Base-by-base conservation (phyloP, 2,113 vertebrate species). In the Sigmodon hispidus region DNA sequence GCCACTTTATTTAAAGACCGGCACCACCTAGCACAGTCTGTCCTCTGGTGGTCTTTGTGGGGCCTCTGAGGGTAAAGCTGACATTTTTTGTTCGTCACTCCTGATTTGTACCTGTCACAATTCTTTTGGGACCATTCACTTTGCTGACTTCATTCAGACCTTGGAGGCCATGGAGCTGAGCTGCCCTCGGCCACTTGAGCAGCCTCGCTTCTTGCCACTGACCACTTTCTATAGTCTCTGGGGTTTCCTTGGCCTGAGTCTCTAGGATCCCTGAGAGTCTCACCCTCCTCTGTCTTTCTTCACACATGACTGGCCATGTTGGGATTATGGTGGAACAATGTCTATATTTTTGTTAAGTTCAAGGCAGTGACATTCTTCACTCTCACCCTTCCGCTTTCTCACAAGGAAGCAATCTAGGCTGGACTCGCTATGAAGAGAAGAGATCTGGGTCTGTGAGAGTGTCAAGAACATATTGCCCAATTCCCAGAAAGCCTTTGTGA, bases 231-330 rank as follows among this genome's bases (percentile, higher is more conserved):
- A 31, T 59, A 22, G n/a, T 70, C 45, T 36, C 34, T 21, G 19
- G 36, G 48, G 50, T 83, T 5, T 55, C 61, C 70, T 31, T 6
- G 13, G 36, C 2, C 5, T 2, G 63, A 11, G 3, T 16, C 40
- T 34, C 48, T 31, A 48, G 72, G 40, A 6, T 0, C 0, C 10
- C 65, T 45, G 4, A 43, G 50, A 17, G 67, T 43, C 83, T 10
- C 12, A 2, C 0, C n/a, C 48, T 29, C 3, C 45, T 43, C 12
- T 36, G 22, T 26, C 31, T 61, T 36, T 7, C 40, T 22, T 50
- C n/a, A 8, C 10, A 1, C 2, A 0, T 4, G 1, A 1, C 36
- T 52, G 34, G 31, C 59, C 36, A 0, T 5, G 55, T 17, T n/a
- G 29, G 40, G 36, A 36, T 3, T 52, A 40, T 24, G 17, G 50